phyloP scores from a whole-genome alignment of 2,797 vertebrate genomes.

The Poeciliopsis turneri region DNA sequence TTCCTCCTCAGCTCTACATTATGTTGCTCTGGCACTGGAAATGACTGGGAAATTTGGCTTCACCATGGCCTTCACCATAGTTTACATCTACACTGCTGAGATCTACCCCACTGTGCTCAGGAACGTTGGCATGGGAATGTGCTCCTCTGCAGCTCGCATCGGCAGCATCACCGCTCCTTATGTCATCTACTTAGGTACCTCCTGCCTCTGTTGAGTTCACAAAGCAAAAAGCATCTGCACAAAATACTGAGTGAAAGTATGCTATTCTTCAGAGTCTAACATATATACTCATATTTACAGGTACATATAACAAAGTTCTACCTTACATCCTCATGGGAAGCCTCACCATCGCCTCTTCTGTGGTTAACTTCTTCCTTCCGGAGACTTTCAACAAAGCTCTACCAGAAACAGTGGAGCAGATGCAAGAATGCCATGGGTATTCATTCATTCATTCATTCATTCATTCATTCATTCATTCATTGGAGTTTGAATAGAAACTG shows the following conservation, averaged over 20 bases:
- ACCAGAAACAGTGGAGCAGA: slow-evolving; percentile 91
- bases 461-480: neutral
- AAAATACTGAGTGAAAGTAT: neutral
- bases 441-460: slow-evolving; percentile 10
- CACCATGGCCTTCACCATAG: slow-evolving; percentile 90
- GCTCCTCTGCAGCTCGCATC: slow-evolving; percentile 89
- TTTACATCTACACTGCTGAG: slow-evolving; percentile 94
- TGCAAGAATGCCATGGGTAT: slow-evolving; percentile 87
- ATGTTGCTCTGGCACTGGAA: slow-evolving; percentile 82
- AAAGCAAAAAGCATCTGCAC: neutral
- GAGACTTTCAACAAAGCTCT: slow-evolving; percentile 89
- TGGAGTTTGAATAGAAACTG: neutral
- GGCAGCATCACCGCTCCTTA: slow-evolving; percentile 93
- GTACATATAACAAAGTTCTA: slow-evolving; percentile 87
- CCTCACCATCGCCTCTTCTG: slow-evolving; percentile 86
- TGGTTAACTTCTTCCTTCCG: slow-evolving; percentile 90
- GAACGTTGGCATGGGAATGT: slow-evolving; percentile 90
- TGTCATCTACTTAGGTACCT: slow-evolving; percentile 88
- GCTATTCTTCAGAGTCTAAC: slow-evolving; percentile 23
- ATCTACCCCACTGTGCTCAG: slow-evolving; percentile 93
- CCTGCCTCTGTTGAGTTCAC: neutral
- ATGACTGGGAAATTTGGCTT: slow-evolving; percentile 94
- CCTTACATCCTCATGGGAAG: slow-evolving; percentile 95
- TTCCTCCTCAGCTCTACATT: slow-evolving; percentile 48
- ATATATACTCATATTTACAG: slow-evolving; percentile 62